These are phyloP conservation scores for Ceratosolen solmsi DNA, from an alignment of 1,140 invertebrate species.

Conservation along the genomic window DNA sequence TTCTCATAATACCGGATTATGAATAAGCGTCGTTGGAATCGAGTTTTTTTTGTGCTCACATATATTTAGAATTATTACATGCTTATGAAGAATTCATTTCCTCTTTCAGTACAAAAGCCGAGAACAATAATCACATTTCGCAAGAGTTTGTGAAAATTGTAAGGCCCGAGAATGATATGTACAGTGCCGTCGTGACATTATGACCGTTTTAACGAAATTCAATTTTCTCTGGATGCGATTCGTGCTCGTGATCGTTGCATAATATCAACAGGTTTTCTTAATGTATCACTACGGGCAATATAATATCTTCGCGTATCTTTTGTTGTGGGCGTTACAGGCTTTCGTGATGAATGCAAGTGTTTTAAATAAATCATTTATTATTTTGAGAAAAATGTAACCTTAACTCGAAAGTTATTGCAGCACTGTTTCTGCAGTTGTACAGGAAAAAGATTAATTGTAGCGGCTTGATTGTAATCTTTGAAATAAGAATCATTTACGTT, in stretches of 20 bases:
- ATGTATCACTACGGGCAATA: conserved; percentile 34
- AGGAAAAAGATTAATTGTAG: conserved; percentile 38
- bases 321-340: conserved; percentile 30
- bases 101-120: no score
- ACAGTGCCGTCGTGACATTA: conserved; percentile 10
- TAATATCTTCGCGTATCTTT: conserved; percentile 38
- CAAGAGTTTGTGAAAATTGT: neutral
- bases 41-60: neutral
- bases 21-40: no score
- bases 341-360: conserved; percentile 38
- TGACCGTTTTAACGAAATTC: conserved; percentile 25
- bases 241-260: conserved; percentile 19
- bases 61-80: no score
- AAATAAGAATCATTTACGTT: conserved; percentile 46
- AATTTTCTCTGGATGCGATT: conserved; percentile 28
- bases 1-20: no score
- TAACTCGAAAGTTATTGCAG: conserved; percentile 23
- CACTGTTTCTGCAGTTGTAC: conserved; percentile 36
- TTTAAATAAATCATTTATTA: conserved; percentile 50
- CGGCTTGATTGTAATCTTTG: conserved; percentile 40
- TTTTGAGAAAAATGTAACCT: conserved; percentile 31
- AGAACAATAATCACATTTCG: neutral
- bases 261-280: conserved; percentile 44
- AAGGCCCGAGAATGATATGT: neutral
- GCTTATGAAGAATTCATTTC: neutral